A percentile compares a stretch with the other conserved stretches of the same genome.
phyloP scores from a whole-genome alignment of 2,113 vertebrate genomes.

The Nerophis lumbriciformis region DNA sequence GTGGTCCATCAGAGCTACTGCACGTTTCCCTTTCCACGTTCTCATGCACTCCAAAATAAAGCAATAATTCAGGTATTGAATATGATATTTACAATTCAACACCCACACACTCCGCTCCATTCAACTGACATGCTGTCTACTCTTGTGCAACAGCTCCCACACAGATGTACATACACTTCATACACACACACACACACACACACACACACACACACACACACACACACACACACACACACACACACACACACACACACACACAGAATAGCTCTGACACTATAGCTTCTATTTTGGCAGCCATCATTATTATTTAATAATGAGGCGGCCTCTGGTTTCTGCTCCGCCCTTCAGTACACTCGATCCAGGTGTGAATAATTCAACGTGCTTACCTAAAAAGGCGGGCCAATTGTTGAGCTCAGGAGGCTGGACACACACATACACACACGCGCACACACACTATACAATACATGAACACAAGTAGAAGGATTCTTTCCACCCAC shows the following conservation, averaged over 20 bases:
- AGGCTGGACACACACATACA: slow-evolving; percentile 22
- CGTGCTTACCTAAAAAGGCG: background rate
- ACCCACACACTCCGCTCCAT: slow-evolving; percentile 18
- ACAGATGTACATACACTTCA: slow-evolving; percentile 2
- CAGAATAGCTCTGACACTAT: slow-evolving; percentile 12
- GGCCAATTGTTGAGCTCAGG: slow-evolving; percentile 15
- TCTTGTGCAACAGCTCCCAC: slow-evolving; percentile 37
- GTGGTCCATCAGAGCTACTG: too few relatives aligned
- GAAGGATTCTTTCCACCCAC: slow-evolving; percentile 26
- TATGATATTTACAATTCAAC: slow-evolving; percentile 17
- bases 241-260: slow-evolving; percentile 11
- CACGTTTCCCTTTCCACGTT: too few relatives aligned
- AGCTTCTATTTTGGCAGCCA: slow-evolving; percentile 53
- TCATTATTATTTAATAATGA: slow-evolving; percentile 70
- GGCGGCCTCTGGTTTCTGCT: slow-evolving; percentile 61
- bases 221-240: slow-evolving; percentile 5
- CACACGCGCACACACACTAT: too few relatives aligned
- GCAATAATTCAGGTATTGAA: too few relatives aligned
- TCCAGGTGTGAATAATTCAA: slow-evolving; percentile 67
- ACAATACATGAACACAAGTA: background rate
- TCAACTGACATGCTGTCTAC: slow-evolving; percentile 30
- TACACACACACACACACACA: slow-evolving; percentile 3
- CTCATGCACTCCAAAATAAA: too few relatives aligned
- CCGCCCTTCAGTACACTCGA: slow-evolving; percentile 58
- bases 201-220: slow-evolving; percentile 12